These are phyloP conservation scores for Desmodus rotundus DNA, from an alignment of 2,113 vertebrate genomes.

Conservation along the genomic window DNA sequence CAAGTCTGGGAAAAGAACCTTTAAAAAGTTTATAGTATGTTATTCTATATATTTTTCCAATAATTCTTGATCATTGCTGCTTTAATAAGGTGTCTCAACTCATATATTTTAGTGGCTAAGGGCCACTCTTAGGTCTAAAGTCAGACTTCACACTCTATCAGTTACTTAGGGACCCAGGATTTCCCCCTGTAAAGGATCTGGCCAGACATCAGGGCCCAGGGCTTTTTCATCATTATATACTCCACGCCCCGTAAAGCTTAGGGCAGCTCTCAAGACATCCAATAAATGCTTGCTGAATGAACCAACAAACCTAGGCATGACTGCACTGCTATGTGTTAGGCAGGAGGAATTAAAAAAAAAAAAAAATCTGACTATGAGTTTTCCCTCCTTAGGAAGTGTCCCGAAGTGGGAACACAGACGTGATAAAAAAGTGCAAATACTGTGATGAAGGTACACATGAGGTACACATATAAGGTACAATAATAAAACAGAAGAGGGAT, in stretches of 20 bases:
- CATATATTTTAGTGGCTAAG: background rate
- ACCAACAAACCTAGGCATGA: background rate
- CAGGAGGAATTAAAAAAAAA: background rate
- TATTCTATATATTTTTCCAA: background rate
- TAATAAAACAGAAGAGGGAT: background rate
- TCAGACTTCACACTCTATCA: constrained; percentile 40
- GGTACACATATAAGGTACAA: no score
- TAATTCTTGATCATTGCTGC: background rate
- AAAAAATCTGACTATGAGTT: background rate
- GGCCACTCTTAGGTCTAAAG: constrained; percentile 11
- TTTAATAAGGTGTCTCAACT: constrained; percentile 17
- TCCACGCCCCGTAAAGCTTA: background rate
- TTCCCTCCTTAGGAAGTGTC: background rate
- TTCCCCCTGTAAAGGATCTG: background rate
- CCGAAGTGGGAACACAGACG: background rate
- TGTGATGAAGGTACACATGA: background rate
- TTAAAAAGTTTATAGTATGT: background rate
- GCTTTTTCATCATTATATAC: background rate
- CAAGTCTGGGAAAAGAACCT: constrained; percentile 25
- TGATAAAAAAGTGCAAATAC: background rate
- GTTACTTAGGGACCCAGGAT: background rate
- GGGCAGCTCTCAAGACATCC: background rate
- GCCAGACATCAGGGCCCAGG: background rate
- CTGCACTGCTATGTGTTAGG: background rate
- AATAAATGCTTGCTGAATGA: background rate